phyloP scores from a whole-genome alignment of 2,113 vertebrate species.

The Aleadryas rufinucha region DNA sequence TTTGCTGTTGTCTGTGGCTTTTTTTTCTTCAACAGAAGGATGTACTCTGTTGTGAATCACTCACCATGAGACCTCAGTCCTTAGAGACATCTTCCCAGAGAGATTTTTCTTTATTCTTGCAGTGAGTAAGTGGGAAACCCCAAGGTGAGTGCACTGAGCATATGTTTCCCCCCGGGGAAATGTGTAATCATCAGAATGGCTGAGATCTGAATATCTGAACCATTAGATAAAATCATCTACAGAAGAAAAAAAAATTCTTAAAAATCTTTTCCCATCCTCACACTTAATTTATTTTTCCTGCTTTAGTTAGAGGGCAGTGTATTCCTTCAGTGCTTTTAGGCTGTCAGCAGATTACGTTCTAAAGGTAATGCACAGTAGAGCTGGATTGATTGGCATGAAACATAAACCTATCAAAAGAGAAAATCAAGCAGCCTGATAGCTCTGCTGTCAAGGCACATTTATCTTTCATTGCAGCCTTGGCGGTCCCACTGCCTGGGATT shows the following conservation, averaged over 20 bases:
- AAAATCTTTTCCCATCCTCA: neutral
- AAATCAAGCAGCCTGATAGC: constrained; percentile 40
- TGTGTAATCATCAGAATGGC: neutral
- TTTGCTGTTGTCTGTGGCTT: neutral
- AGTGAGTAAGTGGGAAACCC: neutral
- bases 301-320: constrained; percentile 24
- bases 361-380: neutral
- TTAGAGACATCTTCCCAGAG: neutral
- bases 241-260: neutral
- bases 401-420: constrained; percentile 43
- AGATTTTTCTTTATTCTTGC: neutral
- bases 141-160: neutral
- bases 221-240: neutral
- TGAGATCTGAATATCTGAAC: neutral
- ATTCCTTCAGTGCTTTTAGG: constrained; percentile 1
- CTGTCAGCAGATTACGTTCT: neutral
- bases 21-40: neutral
- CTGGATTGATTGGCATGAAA: constrained; percentile 27
- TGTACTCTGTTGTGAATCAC: neutral
- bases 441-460: constrained; percentile 36
- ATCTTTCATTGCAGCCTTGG: constrained; percentile 31
- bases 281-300: neutral
- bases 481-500: neutral
- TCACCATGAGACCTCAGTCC: neutral
- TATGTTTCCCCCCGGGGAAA: neutral